Conservation (phyloP, 2,113 vertebrate species). For the Loxodonta africana region DNA sequence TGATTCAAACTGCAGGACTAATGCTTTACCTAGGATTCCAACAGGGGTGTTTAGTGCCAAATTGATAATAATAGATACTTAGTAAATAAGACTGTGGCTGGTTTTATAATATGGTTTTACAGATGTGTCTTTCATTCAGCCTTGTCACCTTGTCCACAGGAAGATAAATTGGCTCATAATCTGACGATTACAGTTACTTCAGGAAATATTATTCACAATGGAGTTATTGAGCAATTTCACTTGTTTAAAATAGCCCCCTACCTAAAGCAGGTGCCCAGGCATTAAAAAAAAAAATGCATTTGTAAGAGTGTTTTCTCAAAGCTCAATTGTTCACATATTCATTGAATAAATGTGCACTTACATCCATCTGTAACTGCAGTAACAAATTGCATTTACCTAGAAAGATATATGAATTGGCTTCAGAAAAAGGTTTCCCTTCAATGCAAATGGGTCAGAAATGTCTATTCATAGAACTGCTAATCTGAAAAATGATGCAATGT, state of each 20-base stretch:
- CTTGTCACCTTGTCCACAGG: not conserved
- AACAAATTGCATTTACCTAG: constrained; percentile 30
- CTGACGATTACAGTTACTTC: not conserved
- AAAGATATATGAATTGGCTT: not conserved
- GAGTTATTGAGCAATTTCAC: not conserved
- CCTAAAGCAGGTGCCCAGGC: not conserved
- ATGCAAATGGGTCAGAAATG: constrained; percentile 53
- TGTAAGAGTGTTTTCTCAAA: constrained; percentile 35
- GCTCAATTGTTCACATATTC: not conserved
- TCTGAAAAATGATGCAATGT: not conserved
- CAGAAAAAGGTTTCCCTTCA: not conserved
- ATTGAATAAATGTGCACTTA: not conserved
- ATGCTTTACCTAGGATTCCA: not conserved
- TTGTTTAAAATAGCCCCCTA: not conserved
- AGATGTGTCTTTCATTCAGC: not conserved
- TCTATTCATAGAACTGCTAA: not conserved
- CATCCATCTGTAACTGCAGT: not conserved
- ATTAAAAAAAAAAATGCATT: not conserved
- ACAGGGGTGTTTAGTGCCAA: too few species aligned
- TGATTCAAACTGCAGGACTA: not conserved
- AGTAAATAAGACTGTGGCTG: not conserved
- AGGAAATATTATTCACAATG: not conserved
- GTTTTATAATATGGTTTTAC: not conserved
- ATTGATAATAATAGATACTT: not conserved
- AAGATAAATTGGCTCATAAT: not conserved